These are phyloP conservation scores for Copidosoma aretas DNA, from an alignment of 2,888 invertebrate genomes.

Conservation along the genomic window DNA sequence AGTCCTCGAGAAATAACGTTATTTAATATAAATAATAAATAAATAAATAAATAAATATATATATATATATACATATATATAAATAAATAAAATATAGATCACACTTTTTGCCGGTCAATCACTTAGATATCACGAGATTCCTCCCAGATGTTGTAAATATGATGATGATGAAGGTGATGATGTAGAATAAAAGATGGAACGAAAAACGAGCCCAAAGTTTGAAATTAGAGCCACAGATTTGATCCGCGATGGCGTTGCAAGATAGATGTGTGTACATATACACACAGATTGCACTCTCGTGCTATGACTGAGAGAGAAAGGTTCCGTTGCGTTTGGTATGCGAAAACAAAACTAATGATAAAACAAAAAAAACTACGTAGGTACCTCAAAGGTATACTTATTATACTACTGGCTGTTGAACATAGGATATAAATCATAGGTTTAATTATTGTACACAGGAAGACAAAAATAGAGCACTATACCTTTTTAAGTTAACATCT, in stretches of 20 bases:
- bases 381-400: slow-evolving; percentile 63
- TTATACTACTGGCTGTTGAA: slow-evolving; percentile 63
- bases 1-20: slow-evolving; percentile 13
- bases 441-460: slow-evolving; percentile 61
- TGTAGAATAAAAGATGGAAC: slow-evolving; percentile 32
- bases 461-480: slow-evolving; percentile 57
- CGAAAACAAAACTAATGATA: slow-evolving; percentile 51
- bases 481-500: slow-evolving; percentile 60
- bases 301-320: slow-evolving; percentile 29
- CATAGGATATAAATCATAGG: slow-evolving; percentile 61
- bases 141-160: slow-evolving; percentile 20
- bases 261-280: too few species aligned
- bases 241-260: slow-evolving; percentile 44
- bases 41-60: not conserved
- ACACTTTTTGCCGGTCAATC: slow-evolving; percentile 21
- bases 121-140: slow-evolving; percentile 14
- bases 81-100: slow-evolving; percentile 1
- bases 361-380: slow-evolving; percentile 58
- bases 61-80: not conserved
- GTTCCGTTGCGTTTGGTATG: slow-evolving; percentile 53
- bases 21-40: too few species aligned
- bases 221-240: slow-evolving; percentile 25
- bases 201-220: slow-evolving; percentile 14
- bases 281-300: too few species aligned
- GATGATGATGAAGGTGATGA: not conserved